These are phyloP conservation scores for Chrysogorgia sp. DNA, from an alignment of 92 coral and sea anemone species.

Conservation along the genomic window DNA sequence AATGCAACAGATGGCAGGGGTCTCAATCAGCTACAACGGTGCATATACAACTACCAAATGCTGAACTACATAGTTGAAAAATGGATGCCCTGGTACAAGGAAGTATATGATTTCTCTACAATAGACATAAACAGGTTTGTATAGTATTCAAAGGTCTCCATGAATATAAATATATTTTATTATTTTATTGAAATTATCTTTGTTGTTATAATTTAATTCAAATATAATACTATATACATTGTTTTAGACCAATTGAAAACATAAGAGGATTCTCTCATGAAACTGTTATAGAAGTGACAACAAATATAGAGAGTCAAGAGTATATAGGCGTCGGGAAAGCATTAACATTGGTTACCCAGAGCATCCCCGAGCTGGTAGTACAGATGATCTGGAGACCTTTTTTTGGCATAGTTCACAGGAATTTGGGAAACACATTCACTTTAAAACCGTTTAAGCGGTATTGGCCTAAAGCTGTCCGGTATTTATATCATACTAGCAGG, in stretches of 20 bases:
- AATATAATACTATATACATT: neutral
- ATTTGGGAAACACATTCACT: slow-evolving; percentile 41
- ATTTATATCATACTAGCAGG: too few relatives aligned
- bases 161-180: neutral
- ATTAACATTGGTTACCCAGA: slow-evolving; percentile 47
- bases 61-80: slow-evolving; percentile 40
- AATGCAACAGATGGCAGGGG: slow-evolving; percentile 50
- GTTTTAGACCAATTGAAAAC: slow-evolving; percentile 42
- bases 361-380: slow-evolving; percentile 57
- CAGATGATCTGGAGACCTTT: slow-evolving; percentile 62
- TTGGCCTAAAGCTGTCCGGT: slow-evolving; percentile 59
- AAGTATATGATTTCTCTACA: slow-evolving; percentile 31
- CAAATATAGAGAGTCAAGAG: slow-evolving; percentile 58
- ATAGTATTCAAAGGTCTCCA: neutral
- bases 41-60: slow-evolving; percentile 44
- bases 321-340: slow-evolving; percentile 16
- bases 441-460: slow-evolving; percentile 44
- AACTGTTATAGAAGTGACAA: slow-evolving; percentile 56
- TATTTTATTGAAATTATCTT: neutral
- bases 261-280: slow-evolving; percentile 57
- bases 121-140: slow-evolving; percentile 39
- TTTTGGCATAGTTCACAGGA: slow-evolving; percentile 46
- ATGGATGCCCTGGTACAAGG: slow-evolving; percentile 54
- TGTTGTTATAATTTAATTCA: too few relatives aligned
- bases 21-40: slow-evolving; percentile 27